These are phyloP conservation scores for Brachyhypopomus occidentalis DNA, from an alignment of 2,113 vertebrate genomes.

Conservation along the genomic window DNA sequence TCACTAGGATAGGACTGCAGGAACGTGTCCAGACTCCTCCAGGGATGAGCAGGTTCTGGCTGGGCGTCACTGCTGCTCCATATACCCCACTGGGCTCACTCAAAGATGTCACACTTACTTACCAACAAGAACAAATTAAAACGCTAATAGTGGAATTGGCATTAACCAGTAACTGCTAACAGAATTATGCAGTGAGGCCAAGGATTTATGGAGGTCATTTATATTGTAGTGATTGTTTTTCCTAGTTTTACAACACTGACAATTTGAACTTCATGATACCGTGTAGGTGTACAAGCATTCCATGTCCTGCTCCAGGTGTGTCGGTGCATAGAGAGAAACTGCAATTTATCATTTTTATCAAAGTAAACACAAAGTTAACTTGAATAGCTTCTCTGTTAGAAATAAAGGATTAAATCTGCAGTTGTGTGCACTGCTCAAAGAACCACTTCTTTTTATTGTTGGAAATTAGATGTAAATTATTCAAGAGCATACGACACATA, in stretches of 20 bases:
- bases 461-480: constrained; percentile 15
- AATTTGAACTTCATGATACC: background rate
- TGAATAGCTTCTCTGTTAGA: constrained; percentile 23
- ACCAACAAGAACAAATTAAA: no score
- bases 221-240: background rate
- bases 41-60: no score
- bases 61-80: no score
- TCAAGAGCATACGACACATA: background rate
- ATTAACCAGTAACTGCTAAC: no score
- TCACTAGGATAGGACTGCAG: no score
- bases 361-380: constrained; percentile 4
- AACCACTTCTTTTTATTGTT: background rate
- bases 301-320: background rate
- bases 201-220: no score
- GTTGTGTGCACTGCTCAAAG: constrained; percentile 21
- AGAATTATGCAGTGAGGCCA: no score
- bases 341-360: background rate
- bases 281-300: background rate
- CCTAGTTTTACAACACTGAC: background rate
- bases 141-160: no score
- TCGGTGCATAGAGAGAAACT: background rate
- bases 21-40: no score
- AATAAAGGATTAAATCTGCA: constrained; percentile 6
- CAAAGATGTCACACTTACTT: no score
- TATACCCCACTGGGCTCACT: no score